Evolutionary conservation across 2,113 vertebrate species (phyloP), one percentile per base, ranked within the genome.

Genomic region (Clarias magur): DNA sequence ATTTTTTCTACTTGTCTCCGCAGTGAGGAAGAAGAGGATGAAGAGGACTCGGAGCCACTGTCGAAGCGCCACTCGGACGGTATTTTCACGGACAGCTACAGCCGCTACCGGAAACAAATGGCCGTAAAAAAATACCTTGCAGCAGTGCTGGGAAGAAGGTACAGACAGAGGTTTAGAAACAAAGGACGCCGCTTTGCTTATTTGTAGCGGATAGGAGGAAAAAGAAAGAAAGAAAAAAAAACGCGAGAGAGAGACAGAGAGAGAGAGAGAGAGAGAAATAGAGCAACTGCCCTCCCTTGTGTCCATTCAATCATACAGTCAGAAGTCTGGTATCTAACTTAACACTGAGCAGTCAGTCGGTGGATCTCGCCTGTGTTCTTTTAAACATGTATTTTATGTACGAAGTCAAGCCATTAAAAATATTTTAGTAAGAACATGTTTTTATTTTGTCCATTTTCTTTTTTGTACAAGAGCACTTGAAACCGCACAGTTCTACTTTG

Each of bases 351-450:
- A 96, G 96, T 97, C 97, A 96, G 96, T 97, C 97, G 97, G 94
- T 95, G 95, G 93, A 95, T 96, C 93, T 95, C 97, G 97, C 97
- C 95, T 98, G 96, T 98, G 97, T 99, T 98, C 62, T 96, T 95
- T 97, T 95, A 97, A 97, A 99, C 97, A 96, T 99, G 97, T 99
- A 99, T 98, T 98, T 85, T 99, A 99, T 99, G 97, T 99, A 99
- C 99, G 96, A 99, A 98, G 98, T 99, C 96, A 99, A 99, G 98
- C 97, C 97, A 99, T 99, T 99, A 99, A 96, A 81, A 99, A 99
- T 99, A 99, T 99, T 99, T 99, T 99, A 98, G 97, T 99, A 99
- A 99, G 97, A 98, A 97, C 97, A 99, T 95, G 96, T 96, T 98
- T 97, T 97, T 63, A 16, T 96, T 96, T 97, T 97, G 11, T 96